Evolutionary conservation across 2,113 vertebrate genomes (phyloP), one percentile per base, ranked within the genome.

Genomic region (Marmota flaviventris): DNA sequence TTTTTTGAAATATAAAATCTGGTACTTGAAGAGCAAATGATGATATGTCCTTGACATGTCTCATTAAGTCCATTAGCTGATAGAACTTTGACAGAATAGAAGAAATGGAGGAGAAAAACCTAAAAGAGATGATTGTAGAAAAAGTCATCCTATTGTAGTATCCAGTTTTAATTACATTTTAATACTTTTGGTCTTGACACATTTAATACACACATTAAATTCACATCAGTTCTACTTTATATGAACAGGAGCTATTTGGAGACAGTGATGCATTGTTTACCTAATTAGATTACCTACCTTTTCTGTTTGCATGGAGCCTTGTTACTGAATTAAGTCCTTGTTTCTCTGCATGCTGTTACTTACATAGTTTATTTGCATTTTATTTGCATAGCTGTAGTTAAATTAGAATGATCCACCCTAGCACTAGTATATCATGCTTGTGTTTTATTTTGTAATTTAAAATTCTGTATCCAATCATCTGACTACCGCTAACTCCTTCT

Each of bases 301-400:
- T 97, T 89, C 76, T 97, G 25, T 95, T 98, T 98, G 98, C 98
- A 98, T 98, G 95, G 98, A 98, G 98, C 98, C 98, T 94, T 98
- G 98, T 98, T 98, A 97, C 93, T 98, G 96, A 97, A 94, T 94
- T 93, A 95, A 96, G 95, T 84, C 61, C 42, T 53, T 88, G 58
- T 77, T 92, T 90, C 61, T 76, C 53, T 97, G 98, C 98, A 98
- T 98, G 98, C 39, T 32, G 39, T 58, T 85, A 34, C 92, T 97
- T 75, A 78, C 73, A 45, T 82, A 89, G 89, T 67, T 97, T 51
- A 87, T 87, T 97, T 12, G 89, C 42, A 8, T 93, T 91, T 90
- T 18, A n/a, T 39, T 93, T 83, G 42, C 51, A 13, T 97, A 98
- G 77, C 37, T 96, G 34, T 98, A 98, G 85, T 97, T 98, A 96